phyloP scores from a whole-genome alignment of 2,113 vertebrate species.

The Lepus timidus region DNA sequence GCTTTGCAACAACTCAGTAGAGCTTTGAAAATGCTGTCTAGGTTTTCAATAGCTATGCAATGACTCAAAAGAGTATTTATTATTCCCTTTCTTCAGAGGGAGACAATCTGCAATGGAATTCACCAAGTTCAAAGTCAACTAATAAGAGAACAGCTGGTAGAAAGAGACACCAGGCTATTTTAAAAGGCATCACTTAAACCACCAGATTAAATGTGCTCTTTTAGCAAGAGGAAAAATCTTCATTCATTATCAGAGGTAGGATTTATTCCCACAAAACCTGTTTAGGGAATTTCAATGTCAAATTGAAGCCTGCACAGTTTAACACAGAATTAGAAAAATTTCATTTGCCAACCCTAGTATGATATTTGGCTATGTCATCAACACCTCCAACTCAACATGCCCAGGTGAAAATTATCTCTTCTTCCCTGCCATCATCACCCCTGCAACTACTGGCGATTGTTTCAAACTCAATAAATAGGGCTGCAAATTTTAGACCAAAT shows the following conservation, averaged over 20 bases:
- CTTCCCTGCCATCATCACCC: neutral
- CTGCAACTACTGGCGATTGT: neutral
- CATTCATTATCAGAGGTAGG: constrained; percentile 17
- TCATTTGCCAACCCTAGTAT: neutral
- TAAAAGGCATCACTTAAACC: constrained; percentile 40
- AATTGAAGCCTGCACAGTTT: constrained; percentile 8
- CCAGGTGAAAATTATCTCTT: neutral
- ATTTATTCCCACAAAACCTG: constrained; percentile 26
- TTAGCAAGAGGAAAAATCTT: neutral
- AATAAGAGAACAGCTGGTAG: constrained; percentile 49
- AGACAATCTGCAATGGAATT: constrained; percentile 66
- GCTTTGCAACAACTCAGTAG: constrained; percentile 54
- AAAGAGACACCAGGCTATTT: constrained; percentile 35
- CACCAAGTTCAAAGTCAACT: constrained; percentile 63
- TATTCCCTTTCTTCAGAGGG: constrained; percentile 64
- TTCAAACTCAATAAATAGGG: constrained; percentile 19
- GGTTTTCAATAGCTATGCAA: constrained; percentile 59
- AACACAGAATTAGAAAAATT: constrained; percentile 4
- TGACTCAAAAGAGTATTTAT: constrained; percentile 67
- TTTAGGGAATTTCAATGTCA: constrained; percentile 29
- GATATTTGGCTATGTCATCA: neutral
- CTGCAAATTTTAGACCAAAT: neutral
- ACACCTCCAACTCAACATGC: neutral
- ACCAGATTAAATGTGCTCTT: constrained; percentile 21
- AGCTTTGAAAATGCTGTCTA: constrained; percentile 68